A percentile compares a stretch with the other conserved stretches of the same genome.
These are phyloP conservation scores for Oscheius onirici DNA, from an alignment of 2,888 invertebrate species.

Conservation along the genomic window DNA sequence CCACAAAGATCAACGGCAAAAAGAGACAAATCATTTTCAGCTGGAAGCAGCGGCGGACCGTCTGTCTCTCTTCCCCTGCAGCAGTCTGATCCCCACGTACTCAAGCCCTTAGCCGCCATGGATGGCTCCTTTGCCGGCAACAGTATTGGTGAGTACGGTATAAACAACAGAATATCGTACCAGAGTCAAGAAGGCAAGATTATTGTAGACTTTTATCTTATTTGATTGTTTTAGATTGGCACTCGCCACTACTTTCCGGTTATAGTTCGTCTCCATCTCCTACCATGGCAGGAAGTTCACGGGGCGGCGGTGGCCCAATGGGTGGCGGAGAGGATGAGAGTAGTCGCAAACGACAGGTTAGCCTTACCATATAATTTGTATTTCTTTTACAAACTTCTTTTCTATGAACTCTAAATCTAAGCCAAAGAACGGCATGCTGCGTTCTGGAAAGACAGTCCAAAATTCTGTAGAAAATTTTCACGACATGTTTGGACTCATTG, in stretches of 20 bases:
- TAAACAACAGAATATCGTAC: conserved; percentile 18
- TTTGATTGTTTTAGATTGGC: conserved; percentile 38
- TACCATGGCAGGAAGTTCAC: conserved; percentile 35
- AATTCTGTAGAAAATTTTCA: too few relatives aligned
- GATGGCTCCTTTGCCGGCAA: conserved; percentile 27
- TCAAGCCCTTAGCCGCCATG: conserved; percentile 29
- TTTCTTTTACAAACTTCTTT: too few relatives aligned
- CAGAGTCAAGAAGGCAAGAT: conserved; percentile 8
- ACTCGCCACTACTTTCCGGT: conserved; percentile 52
- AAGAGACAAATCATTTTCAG: conserved; percentile 10
- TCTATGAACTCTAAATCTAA: too few relatives aligned
- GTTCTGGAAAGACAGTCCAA: too few relatives aligned
- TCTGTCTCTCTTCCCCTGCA: conserved; percentile 20
- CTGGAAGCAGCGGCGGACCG: conserved; percentile 16
- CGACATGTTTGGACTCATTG: too few relatives aligned
- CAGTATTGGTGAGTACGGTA: conserved; percentile 14
- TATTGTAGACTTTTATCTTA: background rate
- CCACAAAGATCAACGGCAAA: background rate
- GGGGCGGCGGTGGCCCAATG: conserved; percentile 24
- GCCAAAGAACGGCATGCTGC: too few relatives aligned
- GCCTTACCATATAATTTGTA: too few relatives aligned
- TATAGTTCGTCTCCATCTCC: conserved; percentile 60
- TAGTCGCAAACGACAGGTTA: conserved; percentile 62
- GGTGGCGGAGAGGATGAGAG: conserved; percentile 59
- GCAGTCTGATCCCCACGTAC: conserved; percentile 10